phyloP scores from a whole-genome alignment of 2,888 invertebrate genomes.

The Drosophila eohydei region DNA sequence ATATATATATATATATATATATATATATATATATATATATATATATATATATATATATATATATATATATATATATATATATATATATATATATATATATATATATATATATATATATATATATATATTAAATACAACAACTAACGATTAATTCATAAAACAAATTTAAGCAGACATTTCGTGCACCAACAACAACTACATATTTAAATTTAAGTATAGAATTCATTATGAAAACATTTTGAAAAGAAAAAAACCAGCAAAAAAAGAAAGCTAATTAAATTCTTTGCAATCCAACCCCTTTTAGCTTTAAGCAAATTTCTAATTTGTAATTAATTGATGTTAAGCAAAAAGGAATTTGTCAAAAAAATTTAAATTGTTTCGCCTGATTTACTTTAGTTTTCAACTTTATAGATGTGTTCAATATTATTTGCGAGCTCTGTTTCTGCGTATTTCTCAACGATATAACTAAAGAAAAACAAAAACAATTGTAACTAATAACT shows the following conservation, averaged over 20 bases:
- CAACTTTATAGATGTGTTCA: constrained; percentile 51
- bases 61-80: background rate
- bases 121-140: constrained; percentile 15
- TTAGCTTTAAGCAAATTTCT: constrained; percentile 70
- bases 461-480: constrained; percentile 3
- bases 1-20: background rate
- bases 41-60: background rate
- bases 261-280: constrained; percentile 1
- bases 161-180: constrained; percentile 27
- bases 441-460: constrained; percentile 35
- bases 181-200: constrained; percentile 39
- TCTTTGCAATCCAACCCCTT: constrained; percentile 21
- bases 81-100: constrained; percentile 7
- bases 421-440: constrained; percentile 46
- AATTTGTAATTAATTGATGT: constrained; percentile 47
- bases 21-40: constrained; percentile 3
- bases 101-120: background rate
- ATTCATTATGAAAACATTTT: constrained; percentile 32
- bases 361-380: constrained; percentile 7
- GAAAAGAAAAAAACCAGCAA: background rate
- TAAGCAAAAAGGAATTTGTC: constrained; percentile 21
- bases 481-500: constrained; percentile 40
- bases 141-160: constrained; percentile 29
- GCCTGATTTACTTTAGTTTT: constrained; percentile 15
- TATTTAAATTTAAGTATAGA: constrained; percentile 36